Evolutionary conservation across 2,888 invertebrate genomes (phyloP).

Genomic region (Lamellibrachia columna): DNA sequence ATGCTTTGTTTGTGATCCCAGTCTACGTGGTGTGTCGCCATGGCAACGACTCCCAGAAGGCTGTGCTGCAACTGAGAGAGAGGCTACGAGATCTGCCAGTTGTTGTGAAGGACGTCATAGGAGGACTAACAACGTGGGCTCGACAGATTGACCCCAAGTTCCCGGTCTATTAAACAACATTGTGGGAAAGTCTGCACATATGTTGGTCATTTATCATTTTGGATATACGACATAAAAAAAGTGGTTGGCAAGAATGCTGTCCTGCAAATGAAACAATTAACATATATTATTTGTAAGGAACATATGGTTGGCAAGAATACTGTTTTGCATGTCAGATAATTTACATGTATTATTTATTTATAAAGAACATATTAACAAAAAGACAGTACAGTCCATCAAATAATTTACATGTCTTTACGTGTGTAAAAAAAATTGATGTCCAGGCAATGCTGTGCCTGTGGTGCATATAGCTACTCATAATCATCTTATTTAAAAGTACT

Average conservation of each 20-base stretch:
- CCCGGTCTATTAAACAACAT: conserved; percentile 77
- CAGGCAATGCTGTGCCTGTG: neutral
- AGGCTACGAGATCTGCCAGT: conserved; percentile 58
- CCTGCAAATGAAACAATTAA: neutral
- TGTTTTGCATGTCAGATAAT: neutral
- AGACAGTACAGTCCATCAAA: neutral
- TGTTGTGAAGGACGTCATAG: conserved; percentile 76
- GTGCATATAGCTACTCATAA: too few relatives aligned
- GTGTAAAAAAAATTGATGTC: neutral
- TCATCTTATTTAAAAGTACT: too few relatives aligned
- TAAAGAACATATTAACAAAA: neutral
- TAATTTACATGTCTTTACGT: neutral
- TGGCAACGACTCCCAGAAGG: conserved; percentile 97
- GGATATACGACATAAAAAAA: neutral
- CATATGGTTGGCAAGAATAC: neutral
- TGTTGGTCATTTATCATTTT: neutral
- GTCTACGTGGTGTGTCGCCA: conserved; percentile 89
- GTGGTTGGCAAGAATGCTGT: neutral
- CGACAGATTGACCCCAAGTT: conserved; percentile 80
- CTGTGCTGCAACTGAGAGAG: conserved; percentile 73
- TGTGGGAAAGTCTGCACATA: neutral
- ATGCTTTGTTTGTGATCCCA: conserved; percentile 53
- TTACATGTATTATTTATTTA: neutral
- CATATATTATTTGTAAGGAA: neutral
- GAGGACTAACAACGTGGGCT: conserved; percentile 91